Evolutionary conservation across 2,888 invertebrate genomes (phyloP).

Genomic region (Andrena camellia): DNA sequence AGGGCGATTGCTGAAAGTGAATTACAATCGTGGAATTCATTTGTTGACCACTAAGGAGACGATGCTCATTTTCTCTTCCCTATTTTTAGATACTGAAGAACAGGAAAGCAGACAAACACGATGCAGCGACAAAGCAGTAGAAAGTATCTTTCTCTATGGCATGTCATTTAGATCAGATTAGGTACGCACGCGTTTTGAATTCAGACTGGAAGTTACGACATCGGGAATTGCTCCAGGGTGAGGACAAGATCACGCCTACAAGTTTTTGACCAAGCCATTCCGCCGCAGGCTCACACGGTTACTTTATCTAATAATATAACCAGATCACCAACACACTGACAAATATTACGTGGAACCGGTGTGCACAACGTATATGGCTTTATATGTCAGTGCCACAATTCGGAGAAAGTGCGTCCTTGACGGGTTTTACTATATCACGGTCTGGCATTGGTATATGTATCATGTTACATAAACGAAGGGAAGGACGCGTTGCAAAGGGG

Average conservation of each 20-base stretch:
- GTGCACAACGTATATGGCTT: slow-evolving; percentile 51
- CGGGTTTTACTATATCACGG: slow-evolving; percentile 66
- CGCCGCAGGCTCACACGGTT: background rate
- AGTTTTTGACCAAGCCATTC: background rate
- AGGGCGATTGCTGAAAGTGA: background rate
- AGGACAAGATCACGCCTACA: background rate
- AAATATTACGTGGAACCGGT: slow-evolving; percentile 45
- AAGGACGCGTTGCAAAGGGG: slow-evolving; percentile 37
- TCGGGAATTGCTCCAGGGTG: background rate
- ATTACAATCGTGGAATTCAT: background rate
- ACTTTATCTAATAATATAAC: slow-evolving; percentile 49
- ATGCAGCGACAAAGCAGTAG: background rate
- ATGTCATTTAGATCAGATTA: background rate
- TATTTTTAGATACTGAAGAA: slow-evolving; percentile 2
- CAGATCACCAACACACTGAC: slow-evolving; percentile 51
- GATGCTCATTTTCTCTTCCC: background rate
- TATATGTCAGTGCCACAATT: slow-evolving; percentile 70
- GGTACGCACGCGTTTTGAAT: background rate
- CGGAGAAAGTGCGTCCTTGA: slow-evolving; percentile 77
- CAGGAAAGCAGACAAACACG: background rate
- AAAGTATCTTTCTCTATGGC: slow-evolving; percentile 8
- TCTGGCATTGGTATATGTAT: slow-evolving; percentile 58
- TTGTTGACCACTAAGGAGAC: background rate
- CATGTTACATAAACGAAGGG: slow-evolving; percentile 64
- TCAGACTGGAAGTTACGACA: slow-evolving; percentile 15